Evolutionary conservation across 2,113 vertebrate species (phyloP).

Genomic region (Pterocles gutturalis): DNA sequence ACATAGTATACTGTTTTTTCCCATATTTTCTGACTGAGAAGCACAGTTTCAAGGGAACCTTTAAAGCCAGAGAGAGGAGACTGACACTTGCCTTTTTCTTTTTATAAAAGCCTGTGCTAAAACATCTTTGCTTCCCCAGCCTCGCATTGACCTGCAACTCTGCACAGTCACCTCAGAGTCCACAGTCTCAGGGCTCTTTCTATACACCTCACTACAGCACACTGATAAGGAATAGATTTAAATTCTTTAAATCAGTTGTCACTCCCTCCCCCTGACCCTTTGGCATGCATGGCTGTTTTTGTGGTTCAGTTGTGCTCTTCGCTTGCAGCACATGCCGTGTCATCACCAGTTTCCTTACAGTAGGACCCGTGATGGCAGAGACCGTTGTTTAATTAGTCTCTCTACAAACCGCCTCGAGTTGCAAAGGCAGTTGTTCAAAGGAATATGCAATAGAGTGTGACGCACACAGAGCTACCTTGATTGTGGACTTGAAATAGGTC

Average conservation of each 20-base stretch:
- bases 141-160: rapidly evolving
- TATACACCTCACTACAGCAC: background rate
- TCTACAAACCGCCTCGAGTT: background rate
- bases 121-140: background rate
- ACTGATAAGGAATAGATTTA: background rate
- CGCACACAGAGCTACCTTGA: background rate
- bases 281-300: background rate
- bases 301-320: background rate
- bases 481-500: background rate
- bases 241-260: background rate
- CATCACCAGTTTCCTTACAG: background rate
- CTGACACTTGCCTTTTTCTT: background rate
- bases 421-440: background rate
- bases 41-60: background rate
- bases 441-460: background rate
- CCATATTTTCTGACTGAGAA: background rate
- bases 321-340: background rate
- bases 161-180: rapidly evolving
- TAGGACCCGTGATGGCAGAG: background rate
- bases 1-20: background rate
- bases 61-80: background rate
- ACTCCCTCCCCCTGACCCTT: background rate
- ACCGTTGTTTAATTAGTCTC: background rate
- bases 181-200: background rate
- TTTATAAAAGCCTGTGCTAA: background rate